These are phyloP conservation scores for Gymnodraco acuticeps DNA, from an alignment of 2,797 vertebrate genomes.

Conservation along the genomic window DNA sequence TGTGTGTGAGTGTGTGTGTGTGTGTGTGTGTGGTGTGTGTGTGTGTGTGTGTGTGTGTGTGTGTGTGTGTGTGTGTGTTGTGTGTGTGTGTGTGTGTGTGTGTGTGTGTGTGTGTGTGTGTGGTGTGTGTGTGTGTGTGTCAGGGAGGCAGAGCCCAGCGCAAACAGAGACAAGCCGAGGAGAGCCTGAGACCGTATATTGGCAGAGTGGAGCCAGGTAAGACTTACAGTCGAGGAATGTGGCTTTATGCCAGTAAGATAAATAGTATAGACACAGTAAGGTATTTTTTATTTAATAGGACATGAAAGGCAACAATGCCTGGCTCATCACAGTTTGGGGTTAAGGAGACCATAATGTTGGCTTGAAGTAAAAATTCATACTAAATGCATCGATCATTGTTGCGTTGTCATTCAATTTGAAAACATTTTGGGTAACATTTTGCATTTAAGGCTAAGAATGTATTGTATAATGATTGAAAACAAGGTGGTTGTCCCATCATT, in stretches of 20 bases:
- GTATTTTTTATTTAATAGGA: too few species aligned
- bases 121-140: constrained; percentile 41
- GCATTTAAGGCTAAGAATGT: background rate
- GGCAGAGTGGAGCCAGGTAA: constrained; percentile 84
- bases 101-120: constrained; percentile 28
- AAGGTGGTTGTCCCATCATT: background rate
- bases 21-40: constrained; percentile 20
- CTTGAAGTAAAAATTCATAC: too few species aligned
- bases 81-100: too few species aligned
- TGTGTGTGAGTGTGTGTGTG: too few species aligned
- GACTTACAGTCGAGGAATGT: constrained; percentile 1
- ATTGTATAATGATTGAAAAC: background rate
- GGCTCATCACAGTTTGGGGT: too few species aligned
- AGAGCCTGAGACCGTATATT: constrained; percentile 79
- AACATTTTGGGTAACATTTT: too few species aligned
- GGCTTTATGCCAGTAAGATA: background rate
- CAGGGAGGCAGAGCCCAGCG: constrained; percentile 80
- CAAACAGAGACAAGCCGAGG: constrained; percentile 82
- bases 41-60: constrained; percentile 18
- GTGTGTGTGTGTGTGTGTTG: constrained; percentile 26
- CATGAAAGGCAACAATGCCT: too few species aligned
- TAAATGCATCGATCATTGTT: too few species aligned
- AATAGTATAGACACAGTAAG: background rate
- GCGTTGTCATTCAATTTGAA: too few species aligned
- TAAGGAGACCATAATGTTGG: too few species aligned